Evolutionary conservation across 1,140 invertebrate genomes (phyloP).

Genomic region (Diorhabda sublineata): DNA sequence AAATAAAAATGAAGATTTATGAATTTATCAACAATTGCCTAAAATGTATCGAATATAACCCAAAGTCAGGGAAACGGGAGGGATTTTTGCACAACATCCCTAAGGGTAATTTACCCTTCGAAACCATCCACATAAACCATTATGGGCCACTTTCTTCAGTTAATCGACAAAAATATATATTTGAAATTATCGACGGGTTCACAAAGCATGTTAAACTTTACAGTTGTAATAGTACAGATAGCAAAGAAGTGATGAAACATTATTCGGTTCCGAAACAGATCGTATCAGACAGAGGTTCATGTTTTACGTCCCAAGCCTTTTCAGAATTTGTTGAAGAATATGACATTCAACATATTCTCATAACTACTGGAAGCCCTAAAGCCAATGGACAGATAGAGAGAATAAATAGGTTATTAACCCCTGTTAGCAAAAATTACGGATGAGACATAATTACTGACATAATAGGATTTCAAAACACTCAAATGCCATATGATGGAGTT

Average conservation of each 20-base stretch:
- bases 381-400: slow-evolving; percentile 35
- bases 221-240: slow-evolving; percentile 18
- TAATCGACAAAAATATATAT: slow-evolving; percentile 26
- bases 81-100: slow-evolving; percentile 35
- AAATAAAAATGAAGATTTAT: slow-evolving; percentile 35
- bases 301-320: slow-evolving; percentile 28
- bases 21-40: slow-evolving; percentile 33
- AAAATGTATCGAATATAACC: slow-evolving; percentile 35
- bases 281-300: slow-evolving; percentile 26
- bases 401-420: slow-evolving; percentile 28
- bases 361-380: slow-evolving; percentile 24
- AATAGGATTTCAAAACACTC: slow-evolving; percentile 29
- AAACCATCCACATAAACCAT: slow-evolving; percentile 39
- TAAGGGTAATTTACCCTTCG: slow-evolving; percentile 37
- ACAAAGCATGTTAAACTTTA: slow-evolving; percentile 34
- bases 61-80: slow-evolving; percentile 34
- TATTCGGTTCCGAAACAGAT: slow-evolving; percentile 24
- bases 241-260: slow-evolving; percentile 21
- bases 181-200: slow-evolving; percentile 34
- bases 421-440: slow-evolving; percentile 23
- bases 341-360: slow-evolving; percentile 22
- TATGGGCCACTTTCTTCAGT: slow-evolving; percentile 29
- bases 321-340: slow-evolving; percentile 23
- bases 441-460: slow-evolving; percentile 27
- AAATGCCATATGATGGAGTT: slow-evolving; percentile 32